A percentile compares a stretch with the other conserved stretches of the same genome.
These are phyloP conservation scores for Podabrus alpinus DNA, from an alignment of 2,888 invertebrate species.

Conservation along the genomic window DNA sequence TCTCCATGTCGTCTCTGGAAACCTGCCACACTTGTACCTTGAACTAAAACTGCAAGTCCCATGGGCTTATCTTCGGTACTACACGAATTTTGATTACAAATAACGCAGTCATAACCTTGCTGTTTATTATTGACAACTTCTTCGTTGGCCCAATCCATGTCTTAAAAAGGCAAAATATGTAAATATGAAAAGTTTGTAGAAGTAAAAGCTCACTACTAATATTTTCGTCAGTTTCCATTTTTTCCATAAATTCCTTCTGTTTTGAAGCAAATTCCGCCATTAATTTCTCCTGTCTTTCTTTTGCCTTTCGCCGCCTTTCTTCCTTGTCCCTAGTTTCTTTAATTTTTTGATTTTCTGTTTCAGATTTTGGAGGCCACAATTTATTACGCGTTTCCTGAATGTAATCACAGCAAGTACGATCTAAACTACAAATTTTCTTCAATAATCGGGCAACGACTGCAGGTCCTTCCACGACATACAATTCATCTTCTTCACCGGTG, in stretches of 20 bases:
- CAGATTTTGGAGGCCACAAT: conserved; percentile 82
- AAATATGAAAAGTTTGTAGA: not conserved
- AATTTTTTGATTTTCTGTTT: conserved; percentile 73
- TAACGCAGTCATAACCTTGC: conserved; percentile 88
- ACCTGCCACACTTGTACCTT: conserved; percentile 87
- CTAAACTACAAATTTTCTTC: conserved; percentile 73
- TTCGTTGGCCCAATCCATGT: conserved; percentile 71
- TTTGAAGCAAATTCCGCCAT: conserved; percentile 92
- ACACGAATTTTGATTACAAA: conserved; percentile 89
- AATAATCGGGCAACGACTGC: conserved; percentile 83
- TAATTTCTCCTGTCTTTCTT: conserved; percentile 87
- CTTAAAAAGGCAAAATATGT: conserved; percentile 35
- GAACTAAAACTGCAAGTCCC: conserved; percentile 86
- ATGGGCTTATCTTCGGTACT: conserved; percentile 83
- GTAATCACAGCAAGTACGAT: conserved; percentile 70
- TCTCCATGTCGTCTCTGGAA: conserved; percentile 67
- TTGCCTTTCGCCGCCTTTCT: conserved; percentile 80
- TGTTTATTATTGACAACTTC: conserved; percentile 59
- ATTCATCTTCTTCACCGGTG: conserved; percentile 39
- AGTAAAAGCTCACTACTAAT: conserved; percentile 34
- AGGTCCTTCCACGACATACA: conserved; percentile 80
- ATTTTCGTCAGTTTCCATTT: conserved; percentile 64
- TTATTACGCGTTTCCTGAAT: conserved; percentile 71
- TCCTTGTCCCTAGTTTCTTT: conserved; percentile 76
- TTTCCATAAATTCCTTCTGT: conserved; percentile 90